Evolutionary conservation across 2,113 vertebrate species (phyloP).

Genomic region (Aspidoscelis tigris): DNA sequence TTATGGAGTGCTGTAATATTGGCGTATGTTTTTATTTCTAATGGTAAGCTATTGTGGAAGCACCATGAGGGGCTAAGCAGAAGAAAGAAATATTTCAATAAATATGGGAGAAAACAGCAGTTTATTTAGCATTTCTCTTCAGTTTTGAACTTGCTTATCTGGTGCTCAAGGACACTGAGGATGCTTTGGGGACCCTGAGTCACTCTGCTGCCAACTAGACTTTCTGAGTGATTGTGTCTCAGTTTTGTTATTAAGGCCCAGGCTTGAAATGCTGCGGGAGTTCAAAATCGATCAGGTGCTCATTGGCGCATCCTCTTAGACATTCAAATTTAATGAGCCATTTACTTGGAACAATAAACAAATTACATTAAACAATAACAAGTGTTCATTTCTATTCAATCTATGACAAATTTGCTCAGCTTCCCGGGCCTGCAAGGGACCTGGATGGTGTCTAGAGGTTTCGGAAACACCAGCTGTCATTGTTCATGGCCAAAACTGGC

Average conservation of each 20-base stretch:
- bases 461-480: too few species aligned
- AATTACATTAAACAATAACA: neutral
- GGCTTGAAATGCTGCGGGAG: neutral
- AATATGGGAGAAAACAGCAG: neutral
- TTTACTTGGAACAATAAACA: neutral
- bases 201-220: neutral
- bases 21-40: neutral
- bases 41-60: neutral
- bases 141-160: neutral
- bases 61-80: neutral
- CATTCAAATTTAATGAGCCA: neutral
- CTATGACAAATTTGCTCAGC: neutral
- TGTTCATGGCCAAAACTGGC: too few species aligned
- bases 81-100: neutral
- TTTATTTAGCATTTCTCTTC: neutral
- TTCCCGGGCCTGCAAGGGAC: neutral
- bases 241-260: neutral
- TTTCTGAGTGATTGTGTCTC: neutral
- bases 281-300: neutral
- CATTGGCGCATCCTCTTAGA: neutral
- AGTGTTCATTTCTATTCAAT: neutral
- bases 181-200: neutral
- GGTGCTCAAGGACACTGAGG: neutral
- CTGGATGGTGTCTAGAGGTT: too few species aligned
- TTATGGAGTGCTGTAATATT: too few species aligned